Evolutionary conservation across 2,113 vertebrate genomes (phyloP).

Genomic region (Xiphorhynchus elegans): DNA sequence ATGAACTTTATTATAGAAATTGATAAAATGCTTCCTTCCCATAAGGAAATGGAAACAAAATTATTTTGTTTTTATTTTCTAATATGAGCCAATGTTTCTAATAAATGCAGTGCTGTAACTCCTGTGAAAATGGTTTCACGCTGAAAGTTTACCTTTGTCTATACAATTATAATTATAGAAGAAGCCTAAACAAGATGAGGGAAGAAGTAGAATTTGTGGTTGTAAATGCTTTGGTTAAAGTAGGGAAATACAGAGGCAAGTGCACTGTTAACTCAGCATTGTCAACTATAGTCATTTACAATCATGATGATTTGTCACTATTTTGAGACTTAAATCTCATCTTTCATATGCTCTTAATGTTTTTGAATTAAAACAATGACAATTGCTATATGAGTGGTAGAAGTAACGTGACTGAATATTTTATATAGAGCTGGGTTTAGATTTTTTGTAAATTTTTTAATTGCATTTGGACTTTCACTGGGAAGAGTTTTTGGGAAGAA

Average conservation of each 20-base stretch:
- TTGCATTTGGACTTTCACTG: background rate
- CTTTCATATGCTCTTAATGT: background rate
- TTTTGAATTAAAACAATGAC: background rate
- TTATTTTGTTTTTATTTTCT: background rate
- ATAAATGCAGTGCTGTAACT: background rate
- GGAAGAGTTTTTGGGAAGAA: background rate
- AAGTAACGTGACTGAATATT: background rate
- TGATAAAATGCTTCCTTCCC: background rate
- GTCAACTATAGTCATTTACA: background rate
- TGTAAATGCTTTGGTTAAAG: background rate
- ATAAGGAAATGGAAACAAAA: background rate
- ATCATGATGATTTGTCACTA: background rate
- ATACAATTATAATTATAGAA: background rate
- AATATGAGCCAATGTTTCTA: background rate
- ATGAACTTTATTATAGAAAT: background rate
- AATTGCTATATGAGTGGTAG: background rate
- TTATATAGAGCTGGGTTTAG: background rate
- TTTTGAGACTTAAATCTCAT: background rate
- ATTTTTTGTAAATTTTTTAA: background rate
- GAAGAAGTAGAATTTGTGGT: background rate
- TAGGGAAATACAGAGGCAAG: background rate
- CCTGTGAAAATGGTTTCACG: conserved; percentile 4
- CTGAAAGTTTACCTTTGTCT: background rate
- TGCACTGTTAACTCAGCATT: background rate
- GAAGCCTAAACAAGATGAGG: background rate